A percentile compares a stretch with the other conserved stretches of the same genome.
These are phyloP conservation scores for Epistrophe grossulariae DNA, from an alignment of 2,888 invertebrate species.

Conservation along the genomic window DNA sequence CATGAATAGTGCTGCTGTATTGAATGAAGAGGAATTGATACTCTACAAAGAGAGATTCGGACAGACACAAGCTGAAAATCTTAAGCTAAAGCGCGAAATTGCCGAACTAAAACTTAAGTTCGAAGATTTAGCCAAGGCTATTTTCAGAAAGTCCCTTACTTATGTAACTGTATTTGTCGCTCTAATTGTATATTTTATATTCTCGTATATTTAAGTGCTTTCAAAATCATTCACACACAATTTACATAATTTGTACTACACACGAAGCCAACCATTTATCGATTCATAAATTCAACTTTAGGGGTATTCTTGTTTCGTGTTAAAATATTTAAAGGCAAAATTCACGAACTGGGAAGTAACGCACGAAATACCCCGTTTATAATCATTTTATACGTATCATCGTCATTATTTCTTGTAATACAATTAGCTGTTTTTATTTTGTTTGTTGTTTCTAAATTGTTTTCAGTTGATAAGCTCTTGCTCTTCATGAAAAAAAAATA, in stretches of 20 bases:
- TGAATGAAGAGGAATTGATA: conserved; percentile 83
- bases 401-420: conserved; percentile 5
- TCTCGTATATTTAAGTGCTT: conserved; percentile 78
- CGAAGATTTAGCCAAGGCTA: conserved; percentile 75
- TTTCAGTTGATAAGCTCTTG: conserved; percentile 14
- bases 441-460: conserved; percentile 10
- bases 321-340: neutral
- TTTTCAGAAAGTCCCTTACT: conserved; percentile 79
- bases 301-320: neutral
- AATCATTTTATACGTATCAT: conserved; percentile 2
- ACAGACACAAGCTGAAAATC: conserved; percentile 80
- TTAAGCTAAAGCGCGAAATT: conserved; percentile 81
- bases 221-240: conserved; percentile 44
- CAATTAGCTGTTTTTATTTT: neutral
- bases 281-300: conserved; percentile 34
- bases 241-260: conserved; percentile 26
- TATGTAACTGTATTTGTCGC: conserved; percentile 80
- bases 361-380: neutral
- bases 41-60: conserved; percentile 83
- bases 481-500: neutral
- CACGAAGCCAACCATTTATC: conserved; percentile 69
- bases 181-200: conserved; percentile 81
- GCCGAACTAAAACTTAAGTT: conserved; percentile 78
- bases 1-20: conserved; percentile 79
- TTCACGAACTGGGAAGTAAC: neutral